These are phyloP conservation scores for Steinernema feltiae DNA, from an alignment of 1,140 invertebrate species.

Conservation along the genomic window DNA sequence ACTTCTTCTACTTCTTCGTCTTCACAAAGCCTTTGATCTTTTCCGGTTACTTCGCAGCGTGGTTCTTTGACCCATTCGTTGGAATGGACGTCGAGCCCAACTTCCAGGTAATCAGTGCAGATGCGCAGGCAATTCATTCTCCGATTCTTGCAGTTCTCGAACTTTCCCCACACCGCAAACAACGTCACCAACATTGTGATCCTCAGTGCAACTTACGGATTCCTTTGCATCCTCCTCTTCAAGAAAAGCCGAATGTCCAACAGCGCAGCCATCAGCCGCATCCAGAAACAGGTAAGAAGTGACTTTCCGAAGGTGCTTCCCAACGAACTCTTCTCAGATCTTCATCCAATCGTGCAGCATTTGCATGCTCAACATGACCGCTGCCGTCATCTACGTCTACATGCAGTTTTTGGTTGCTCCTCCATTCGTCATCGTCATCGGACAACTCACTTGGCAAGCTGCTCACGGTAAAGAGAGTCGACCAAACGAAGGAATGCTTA, in stretches of 20 bases:
- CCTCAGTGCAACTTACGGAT: neutral
- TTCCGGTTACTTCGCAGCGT: neutral
- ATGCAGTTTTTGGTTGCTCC: neutral
- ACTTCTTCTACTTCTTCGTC: neutral
- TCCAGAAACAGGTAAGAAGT: slow-evolving; percentile 17
- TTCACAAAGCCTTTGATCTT: neutral
- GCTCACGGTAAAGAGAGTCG: neutral
- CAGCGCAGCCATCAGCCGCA: slow-evolving; percentile 4
- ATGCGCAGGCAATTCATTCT: neutral
- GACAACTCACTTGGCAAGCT: neutral
- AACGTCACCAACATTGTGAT: slow-evolving; percentile 1
- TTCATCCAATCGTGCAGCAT: slow-evolving; percentile 14
- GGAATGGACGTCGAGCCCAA: neutral
- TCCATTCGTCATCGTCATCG: neutral
- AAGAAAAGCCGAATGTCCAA: neutral
- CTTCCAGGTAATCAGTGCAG: neutral
- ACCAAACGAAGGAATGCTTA: neutral
- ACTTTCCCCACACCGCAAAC: slow-evolving; percentile 1
- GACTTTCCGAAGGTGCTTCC: neutral
- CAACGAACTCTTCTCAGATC: slow-evolving; percentile 23
- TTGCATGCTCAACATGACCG: slow-evolving; percentile 8
- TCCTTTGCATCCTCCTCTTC: slow-evolving; percentile 11
- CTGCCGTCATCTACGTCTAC: slow-evolving; percentile 4
- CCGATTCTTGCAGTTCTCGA: neutral
- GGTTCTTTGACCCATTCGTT: neutral